phyloP scores from a whole-genome alignment of 2,797 vertebrate genomes.

The Fringilla coelebs region DNA sequence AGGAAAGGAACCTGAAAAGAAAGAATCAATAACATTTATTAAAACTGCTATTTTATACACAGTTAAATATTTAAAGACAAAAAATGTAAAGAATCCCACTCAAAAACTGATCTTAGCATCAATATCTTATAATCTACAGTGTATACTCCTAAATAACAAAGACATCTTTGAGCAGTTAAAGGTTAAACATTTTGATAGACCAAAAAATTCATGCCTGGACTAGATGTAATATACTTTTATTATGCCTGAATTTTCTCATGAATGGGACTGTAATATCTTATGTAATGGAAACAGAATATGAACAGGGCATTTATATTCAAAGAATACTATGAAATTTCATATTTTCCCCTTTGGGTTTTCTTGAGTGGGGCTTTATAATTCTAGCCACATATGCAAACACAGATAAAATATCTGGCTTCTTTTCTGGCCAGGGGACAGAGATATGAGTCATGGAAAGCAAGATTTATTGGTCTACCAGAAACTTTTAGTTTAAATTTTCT shows the following conservation, averaged over 20 bases:
- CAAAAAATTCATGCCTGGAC: background rate
- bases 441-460: slow-evolving; percentile 36
- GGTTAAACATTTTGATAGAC: background rate
- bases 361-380: background rate
- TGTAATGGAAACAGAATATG: background rate
- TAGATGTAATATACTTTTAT: background rate
- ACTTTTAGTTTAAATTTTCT: slow-evolving; percentile 55
- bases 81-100: background rate
- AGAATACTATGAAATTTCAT: background rate
- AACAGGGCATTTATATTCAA: background rate
- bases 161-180: background rate
- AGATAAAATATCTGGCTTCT: slow-evolving; percentile 25
- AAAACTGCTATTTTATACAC: background rate
- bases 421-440: background rate
- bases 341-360: background rate
- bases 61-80: background rate
- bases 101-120: background rate
- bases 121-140: background rate
- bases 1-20: background rate
- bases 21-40: background rate
- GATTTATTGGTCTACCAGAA: slow-evolving; percentile 51
- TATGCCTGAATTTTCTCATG: background rate
- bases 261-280: background rate
- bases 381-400: background rate
- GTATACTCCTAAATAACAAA: background rate